phyloP scores from a whole-genome alignment of 2,797 vertebrate species.

The Eulemur albifrons region DNA sequence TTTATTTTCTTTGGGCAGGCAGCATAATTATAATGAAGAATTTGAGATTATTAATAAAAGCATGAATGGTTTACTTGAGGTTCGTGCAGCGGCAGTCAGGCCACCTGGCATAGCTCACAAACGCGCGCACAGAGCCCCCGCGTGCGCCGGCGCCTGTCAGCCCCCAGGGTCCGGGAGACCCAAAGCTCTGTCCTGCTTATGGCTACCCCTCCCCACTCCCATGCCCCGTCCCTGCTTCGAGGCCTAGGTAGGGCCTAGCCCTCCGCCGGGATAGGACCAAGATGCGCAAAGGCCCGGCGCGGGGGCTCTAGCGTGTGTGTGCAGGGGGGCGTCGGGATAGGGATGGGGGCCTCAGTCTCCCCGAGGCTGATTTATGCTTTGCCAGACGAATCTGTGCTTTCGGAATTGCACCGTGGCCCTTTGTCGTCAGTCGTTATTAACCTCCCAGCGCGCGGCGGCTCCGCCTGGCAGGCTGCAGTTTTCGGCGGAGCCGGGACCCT shows the following conservation, averaged over 20 bases:
- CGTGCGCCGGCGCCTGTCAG: not conserved
- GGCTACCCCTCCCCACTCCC: not conserved
- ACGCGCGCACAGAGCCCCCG: not conserved
- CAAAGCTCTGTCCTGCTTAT: accelerated
- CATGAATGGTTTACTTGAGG: not conserved
- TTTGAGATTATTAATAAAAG: not conserved
- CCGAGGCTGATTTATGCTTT: not conserved
- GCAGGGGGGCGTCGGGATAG: not conserved
- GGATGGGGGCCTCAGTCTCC: not conserved
- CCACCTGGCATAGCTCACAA: not conserved
- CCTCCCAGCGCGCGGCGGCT: conserved; percentile 72
- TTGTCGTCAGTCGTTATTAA: conserved; percentile 66
- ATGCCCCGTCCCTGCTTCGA: not conserved
- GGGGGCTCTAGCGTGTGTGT: not conserved
- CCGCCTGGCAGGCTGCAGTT: conserved; percentile 71
- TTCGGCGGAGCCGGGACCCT: conserved; percentile 80
- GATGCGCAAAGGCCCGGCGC: not conserved
- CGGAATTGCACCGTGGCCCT: conserved; percentile 56
- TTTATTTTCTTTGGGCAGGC: not conserved
- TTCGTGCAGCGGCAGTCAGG: not conserved
- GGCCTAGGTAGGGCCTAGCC: not conserved
- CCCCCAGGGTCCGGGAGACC: too few relatives aligned
- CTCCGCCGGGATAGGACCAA: not conserved
- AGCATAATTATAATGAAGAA: not conserved
- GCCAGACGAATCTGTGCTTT: conserved; percentile 42